Evolutionary conservation across 1,140 invertebrate genomes (phyloP), one percentile per base, ranked within the genome.

Genomic region (Platyura marginata): DNA sequence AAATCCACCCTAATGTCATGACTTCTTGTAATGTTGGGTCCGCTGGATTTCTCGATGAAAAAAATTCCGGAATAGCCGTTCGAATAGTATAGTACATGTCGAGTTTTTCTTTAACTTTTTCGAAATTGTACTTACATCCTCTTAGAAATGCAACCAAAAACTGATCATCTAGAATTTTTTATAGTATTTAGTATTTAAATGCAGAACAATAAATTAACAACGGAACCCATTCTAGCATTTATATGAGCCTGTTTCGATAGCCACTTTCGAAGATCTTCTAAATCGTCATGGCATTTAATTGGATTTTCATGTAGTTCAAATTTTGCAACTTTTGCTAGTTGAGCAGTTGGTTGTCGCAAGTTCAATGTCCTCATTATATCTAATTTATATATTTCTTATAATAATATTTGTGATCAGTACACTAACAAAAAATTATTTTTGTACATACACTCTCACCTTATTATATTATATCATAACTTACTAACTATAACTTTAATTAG

Each of bases 111-210:
- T 78, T 79, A 15, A 69, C 67, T 46, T 64, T 63, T 53, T 78
- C 72, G 46, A 77, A 52, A 47, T 74, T 78, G 52, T 72, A 77
- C 55, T 81, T 81, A 49, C 71, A 74, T 34, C 76, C 72, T 13
- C 77, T 60, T 21, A 80, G 55, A 54, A 77, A 76, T 44, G 63
- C 65, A 10, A 74, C 50, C 20, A 79, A 43, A 53, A 69, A 71
- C 55, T 74, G 70, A 48, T 77, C 72, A 50, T 72, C 75, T 56
- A 18, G 5, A 36, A 36, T 11, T 29, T 8, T 29, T 29, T 29
- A 8, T 29, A 8, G 6, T 29, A 29, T 29, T 13, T 29, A 29
- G 13, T 29, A 6, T 29, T 29, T 29, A 13, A 29, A 29, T 8
- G 6, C 6, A 13, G 13, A 29, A 8, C 25, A 29, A 29, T 8